Evolutionary conservation across 2,888 invertebrate species (phyloP).

Genomic region (Leptinotarsa tumamoca): DNA sequence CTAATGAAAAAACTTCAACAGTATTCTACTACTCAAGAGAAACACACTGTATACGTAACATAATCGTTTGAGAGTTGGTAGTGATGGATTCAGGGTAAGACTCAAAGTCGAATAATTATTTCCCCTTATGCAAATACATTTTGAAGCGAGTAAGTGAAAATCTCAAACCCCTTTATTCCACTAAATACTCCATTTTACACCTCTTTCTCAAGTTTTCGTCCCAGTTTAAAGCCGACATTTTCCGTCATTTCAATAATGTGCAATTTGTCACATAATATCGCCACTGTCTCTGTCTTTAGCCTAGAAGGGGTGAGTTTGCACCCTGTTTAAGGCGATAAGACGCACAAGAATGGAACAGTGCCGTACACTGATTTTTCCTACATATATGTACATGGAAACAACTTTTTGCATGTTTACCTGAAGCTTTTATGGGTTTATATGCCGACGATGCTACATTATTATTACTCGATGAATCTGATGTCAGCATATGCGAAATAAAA

Average conservation of each 20-base stretch:
- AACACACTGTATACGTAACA: too few relatives aligned
- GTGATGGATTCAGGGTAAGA: conserved; percentile 15
- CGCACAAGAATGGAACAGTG: conserved; percentile 37
- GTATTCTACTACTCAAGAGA: too few relatives aligned
- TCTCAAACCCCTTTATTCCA: conserved; percentile 59
- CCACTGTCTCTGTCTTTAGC: conserved; percentile 45
- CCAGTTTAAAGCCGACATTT: conserved; percentile 50
- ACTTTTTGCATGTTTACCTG: not conserved
- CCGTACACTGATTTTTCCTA: conserved; percentile 24
- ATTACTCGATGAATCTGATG: too few relatives aligned
- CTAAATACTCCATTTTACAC: conserved; percentile 64
- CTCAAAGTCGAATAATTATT: conserved; percentile 45
- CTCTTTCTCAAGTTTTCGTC: conserved; percentile 55
- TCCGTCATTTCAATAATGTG: conserved; percentile 64
- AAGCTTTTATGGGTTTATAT: not conserved
- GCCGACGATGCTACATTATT: too few relatives aligned
- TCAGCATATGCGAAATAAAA: too few relatives aligned
- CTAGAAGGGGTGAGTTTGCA: conserved; percentile 43
- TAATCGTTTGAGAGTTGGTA: too few relatives aligned
- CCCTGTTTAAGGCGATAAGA: conserved; percentile 46
- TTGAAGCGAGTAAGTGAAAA: conserved; percentile 52
- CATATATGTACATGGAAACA: not conserved
- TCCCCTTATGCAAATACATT: conserved; percentile 47
- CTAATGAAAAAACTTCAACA: too few relatives aligned
- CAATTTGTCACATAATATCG: conserved; percentile 66